phyloP scores from a whole-genome alignment of 1,140 invertebrate genomes.

The Anastrepha obliqua region DNA sequence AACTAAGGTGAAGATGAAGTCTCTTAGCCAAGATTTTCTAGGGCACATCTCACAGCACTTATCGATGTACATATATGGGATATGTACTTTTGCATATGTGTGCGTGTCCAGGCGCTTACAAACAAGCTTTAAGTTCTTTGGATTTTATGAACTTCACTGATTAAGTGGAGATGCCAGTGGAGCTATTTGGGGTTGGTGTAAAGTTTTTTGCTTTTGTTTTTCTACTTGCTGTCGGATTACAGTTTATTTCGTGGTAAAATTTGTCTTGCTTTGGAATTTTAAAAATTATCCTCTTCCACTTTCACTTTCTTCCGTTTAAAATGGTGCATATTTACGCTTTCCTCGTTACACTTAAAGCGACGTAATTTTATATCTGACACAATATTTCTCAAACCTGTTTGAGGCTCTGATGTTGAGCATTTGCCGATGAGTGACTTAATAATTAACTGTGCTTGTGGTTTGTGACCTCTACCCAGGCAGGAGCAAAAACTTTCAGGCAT shows the following conservation, averaged over 20 bases:
- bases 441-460: conserved; percentile 39
- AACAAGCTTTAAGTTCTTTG: conserved; percentile 26
- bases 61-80: no score
- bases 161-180: background rate
- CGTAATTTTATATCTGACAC: no score
- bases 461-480: background rate
- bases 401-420: no score
- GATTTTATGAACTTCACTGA: conserved; percentile 19
- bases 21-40: background rate
- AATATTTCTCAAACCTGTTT: no score
- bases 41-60: background rate
- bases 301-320: background rate
- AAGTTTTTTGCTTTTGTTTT: background rate
- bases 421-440: conserved; percentile 22
- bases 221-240: background rate
- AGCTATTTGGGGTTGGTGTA: background rate
- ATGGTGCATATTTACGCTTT: background rate
- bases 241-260: no score
- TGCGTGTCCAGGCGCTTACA: background rate
- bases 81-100: background rate
- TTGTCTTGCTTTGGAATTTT: no score
- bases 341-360: background rate
- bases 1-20: background rate
- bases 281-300: no score
- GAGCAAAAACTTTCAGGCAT: background rate